A percentile compares a stretch with the other conserved stretches of the same genome.
These are phyloP conservation scores for Thinocorus orbignyianus DNA, from an alignment of 2,113 vertebrate genomes.

Conservation along the genomic window DNA sequence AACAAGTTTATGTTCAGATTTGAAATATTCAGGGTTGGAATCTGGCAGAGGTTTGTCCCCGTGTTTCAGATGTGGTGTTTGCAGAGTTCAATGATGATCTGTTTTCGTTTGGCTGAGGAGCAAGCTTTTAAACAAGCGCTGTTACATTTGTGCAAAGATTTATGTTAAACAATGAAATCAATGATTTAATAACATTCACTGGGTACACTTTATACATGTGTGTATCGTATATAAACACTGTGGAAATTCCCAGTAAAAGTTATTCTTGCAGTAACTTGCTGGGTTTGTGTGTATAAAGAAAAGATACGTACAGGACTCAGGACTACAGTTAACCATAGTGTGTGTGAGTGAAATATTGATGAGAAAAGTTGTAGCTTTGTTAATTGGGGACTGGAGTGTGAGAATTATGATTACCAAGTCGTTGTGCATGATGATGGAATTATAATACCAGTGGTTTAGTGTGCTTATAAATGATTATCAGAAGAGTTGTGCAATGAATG, in stretches of 20 bases:
- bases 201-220: background rate
- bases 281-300: background rate
- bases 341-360: background rate
- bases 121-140: background rate
- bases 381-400: background rate
- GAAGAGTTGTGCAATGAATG: background rate
- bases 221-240: background rate
- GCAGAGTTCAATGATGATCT: background rate
- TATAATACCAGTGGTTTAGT: background rate
- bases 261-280: background rate
- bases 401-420: background rate
- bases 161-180: background rate
- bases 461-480: background rate
- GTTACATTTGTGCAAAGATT: background rate
- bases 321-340: background rate
- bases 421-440: background rate
- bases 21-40: background rate
- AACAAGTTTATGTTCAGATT: background rate
- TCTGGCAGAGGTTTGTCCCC: background rate
- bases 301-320: background rate
- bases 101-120: background rate
- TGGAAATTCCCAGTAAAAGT: background rate
- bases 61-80: background rate
- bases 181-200: background rate
- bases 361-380: background rate